These are phyloP conservation scores for Trinectes maculatus DNA, from an alignment of 2,113 vertebrate species.

Conservation along the genomic window DNA sequence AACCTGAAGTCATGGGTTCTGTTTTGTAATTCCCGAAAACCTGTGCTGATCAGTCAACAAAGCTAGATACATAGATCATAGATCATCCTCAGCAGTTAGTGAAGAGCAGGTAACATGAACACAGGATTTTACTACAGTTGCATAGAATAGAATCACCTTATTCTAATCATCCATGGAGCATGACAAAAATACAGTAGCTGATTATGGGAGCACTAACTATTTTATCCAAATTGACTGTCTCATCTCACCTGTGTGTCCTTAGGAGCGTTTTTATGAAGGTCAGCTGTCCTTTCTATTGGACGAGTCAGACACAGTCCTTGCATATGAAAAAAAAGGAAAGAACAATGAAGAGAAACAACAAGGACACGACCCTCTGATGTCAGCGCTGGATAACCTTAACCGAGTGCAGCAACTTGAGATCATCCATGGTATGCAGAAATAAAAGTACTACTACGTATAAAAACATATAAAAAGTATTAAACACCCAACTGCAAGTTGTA, in stretches of 20 bases:
- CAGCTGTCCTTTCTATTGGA: slow-evolving; percentile 91
- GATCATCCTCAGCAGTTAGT: too few relatives aligned
- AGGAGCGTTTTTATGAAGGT: slow-evolving; percentile 86
- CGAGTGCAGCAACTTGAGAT: slow-evolving; percentile 96
- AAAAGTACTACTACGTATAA: too few relatives aligned
- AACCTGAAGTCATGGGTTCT: not conserved
- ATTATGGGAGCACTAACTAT: too few relatives aligned
- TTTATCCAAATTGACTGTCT: too few relatives aligned
- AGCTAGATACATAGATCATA: too few relatives aligned
- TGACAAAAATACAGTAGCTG: too few relatives aligned
- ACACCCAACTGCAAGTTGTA: not conserved
- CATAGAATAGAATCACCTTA: too few relatives aligned
- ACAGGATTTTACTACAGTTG: too few relatives aligned
- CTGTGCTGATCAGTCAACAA: too few relatives aligned
- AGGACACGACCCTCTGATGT: slow-evolving; percentile 92
- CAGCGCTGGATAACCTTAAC: slow-evolving; percentile 91
- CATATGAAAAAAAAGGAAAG: slow-evolving; percentile 95
- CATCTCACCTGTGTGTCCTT: not conserved
- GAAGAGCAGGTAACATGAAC: too few relatives aligned
- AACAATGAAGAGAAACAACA: slow-evolving; percentile 74
- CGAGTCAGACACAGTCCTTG: slow-evolving; percentile 92
- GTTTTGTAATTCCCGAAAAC: too few relatives aligned
- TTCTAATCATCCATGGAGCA: too few relatives aligned
- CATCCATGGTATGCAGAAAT: slow-evolving; percentile 84
- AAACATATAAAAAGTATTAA: not conserved